Evolutionary conservation across 2,797 vertebrate species (phyloP), one percentile per base, ranked within the genome.

Genomic region (Phrynocephalus forsythii): DNA sequence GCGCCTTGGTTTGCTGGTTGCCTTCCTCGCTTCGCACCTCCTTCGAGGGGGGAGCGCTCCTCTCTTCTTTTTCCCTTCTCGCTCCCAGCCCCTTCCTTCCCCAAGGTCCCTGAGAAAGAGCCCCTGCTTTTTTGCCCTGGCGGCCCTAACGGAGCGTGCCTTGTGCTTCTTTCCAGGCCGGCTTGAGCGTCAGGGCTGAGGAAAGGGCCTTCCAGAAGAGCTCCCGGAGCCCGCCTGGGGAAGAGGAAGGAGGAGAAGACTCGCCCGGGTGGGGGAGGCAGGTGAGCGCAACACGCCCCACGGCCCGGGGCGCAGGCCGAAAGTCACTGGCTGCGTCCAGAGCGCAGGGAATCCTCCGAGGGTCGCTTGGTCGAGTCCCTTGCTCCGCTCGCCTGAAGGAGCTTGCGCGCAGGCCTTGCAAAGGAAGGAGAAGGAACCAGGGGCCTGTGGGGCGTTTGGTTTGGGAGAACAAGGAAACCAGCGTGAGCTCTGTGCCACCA

Each of bases 161-260:
- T 30, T 87, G 79, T 87, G 82, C 79, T 82, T 82, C 71, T 80
- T 86, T 87, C 28, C 86, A 90, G 89, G 76, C 63, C 71, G 48
- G 13, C 63, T 50, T 13, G 11, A 22, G 11, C 16, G 3, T 52
- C 10, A 60, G 56, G 75, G 13, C 52, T 67, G 72, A 28, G 18
- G 8, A 15, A 71, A 83, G 85, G 85, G 85, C 50, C 79, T n/a
- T 56, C 8, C 6, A 44, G 10, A 6, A 71, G 86, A 85, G 71
- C 5, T 69, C 24, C 1, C 11, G 69, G 26, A 13, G 28, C 26
- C 69, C 30, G 26, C 13, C 63, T 5, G 13, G 44, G 84, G 75
- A n/a, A 33, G 56, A 30, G 38, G 84, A 56, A 50, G 60, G 6
- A n/a, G 66, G 50, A 48, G 79, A 78, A 63, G 66, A 30, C 28